A percentile compares a stretch with the other conserved stretches of the same genome.
phyloP scores from a whole-genome alignment of 2,113 vertebrate genomes.

The Ceyx margarethae region DNA sequence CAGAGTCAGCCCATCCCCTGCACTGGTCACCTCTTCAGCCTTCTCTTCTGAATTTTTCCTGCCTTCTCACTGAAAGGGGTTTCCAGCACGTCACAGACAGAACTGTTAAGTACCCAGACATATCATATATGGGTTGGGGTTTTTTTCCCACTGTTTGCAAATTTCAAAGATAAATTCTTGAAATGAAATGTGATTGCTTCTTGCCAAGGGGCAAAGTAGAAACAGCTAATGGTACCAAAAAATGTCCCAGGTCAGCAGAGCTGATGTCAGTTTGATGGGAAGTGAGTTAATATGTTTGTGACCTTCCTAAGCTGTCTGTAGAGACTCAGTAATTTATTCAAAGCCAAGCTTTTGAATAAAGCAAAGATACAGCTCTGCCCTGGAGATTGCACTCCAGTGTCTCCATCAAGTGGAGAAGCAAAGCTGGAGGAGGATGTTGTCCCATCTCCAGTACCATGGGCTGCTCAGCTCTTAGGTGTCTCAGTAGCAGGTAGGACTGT shows the following conservation, averaged over 20 bases:
- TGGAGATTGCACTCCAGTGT: not conserved
- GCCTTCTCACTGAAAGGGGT: not conserved
- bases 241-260: not conserved
- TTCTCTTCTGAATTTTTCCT: not conserved
- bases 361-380: not conserved
- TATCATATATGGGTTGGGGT: no score
- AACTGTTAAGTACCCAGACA: not conserved
- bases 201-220: not conserved
- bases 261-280: not conserved
- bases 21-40: not conserved
- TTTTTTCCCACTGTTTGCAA: not conserved
- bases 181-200: not conserved
- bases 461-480: not conserved
- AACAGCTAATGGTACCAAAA: not conserved
- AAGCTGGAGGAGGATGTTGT: not conserved
- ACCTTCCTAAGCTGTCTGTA: not conserved
- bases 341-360: not conserved
- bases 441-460: not conserved
- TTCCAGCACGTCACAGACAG: not conserved
- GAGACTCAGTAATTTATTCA: not conserved
- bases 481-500: not conserved
- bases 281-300: not conserved
- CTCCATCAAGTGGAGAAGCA: not conserved
- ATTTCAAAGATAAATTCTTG: not conserved
- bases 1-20: not conserved